Percentiles rank a stretch among this genome's conserved stretches.
Conservation (phyloP, 2,797 vertebrate genomes). For the Gymnopithys bicolor region DNA sequence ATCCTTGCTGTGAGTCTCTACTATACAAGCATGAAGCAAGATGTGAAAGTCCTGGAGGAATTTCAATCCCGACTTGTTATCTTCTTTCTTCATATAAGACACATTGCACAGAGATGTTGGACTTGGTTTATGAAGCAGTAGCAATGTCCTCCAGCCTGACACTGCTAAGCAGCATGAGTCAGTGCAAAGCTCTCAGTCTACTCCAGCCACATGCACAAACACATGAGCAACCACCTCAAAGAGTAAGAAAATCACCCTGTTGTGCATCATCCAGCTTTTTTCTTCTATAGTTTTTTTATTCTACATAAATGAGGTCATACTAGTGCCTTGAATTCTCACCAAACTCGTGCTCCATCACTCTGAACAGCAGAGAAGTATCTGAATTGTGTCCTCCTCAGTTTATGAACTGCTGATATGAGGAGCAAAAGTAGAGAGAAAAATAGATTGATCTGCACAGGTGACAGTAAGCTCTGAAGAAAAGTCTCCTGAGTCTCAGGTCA, state of each 20-base stretch:
- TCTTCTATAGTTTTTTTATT: neutral
- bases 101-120: conserved; percentile 85
- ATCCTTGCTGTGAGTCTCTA: conserved; percentile 84
- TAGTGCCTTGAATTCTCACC: neutral
- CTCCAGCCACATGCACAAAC: neutral
- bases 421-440: neutral
- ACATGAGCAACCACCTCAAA: neutral
- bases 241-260: neutral
- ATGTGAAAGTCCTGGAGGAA: conserved; percentile 83
- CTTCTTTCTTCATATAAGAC: conserved; percentile 84
- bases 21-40: conserved; percentile 79
- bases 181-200: neutral
- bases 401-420: neutral
- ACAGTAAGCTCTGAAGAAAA: neutral
- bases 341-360: neutral
- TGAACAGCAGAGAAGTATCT: neutral
- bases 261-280: neutral
- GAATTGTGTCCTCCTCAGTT: neutral
- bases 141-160: neutral
- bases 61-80: conserved; percentile 83
- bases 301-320: neutral
- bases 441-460: neutral
- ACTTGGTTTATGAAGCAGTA: conserved; percentile 87
- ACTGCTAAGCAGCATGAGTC: neutral
- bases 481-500: neutral